Evolutionary conservation across 1,140 invertebrate genomes (phyloP).

Genomic region (Diorhabda elongata): DNA sequence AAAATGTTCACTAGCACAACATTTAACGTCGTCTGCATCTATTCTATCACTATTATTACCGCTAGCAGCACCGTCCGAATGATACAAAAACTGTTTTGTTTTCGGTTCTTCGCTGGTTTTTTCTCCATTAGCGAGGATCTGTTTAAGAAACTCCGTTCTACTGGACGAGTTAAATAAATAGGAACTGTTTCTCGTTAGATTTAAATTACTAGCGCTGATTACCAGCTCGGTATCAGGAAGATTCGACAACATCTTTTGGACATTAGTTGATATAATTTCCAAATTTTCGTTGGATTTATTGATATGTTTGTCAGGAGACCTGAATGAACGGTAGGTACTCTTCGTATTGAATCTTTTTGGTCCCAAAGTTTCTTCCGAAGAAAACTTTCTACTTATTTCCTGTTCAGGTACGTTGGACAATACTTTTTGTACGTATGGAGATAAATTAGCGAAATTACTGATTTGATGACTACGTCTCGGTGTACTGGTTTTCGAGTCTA

Average conservation of each 20-base stretch:
- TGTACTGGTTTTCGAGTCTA: slow-evolving; percentile 22
- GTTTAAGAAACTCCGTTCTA: slow-evolving; percentile 14
- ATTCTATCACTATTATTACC: slow-evolving; percentile 8
- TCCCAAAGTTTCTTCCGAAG: slow-evolving; percentile 48
- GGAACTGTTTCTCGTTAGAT: slow-evolving; percentile 29
- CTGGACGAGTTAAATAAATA: slow-evolving; percentile 31
- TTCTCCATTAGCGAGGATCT: slow-evolving; percentile 9
- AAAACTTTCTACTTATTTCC: slow-evolving; percentile 49
- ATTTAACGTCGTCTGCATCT: slow-evolving; percentile 15
- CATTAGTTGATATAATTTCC: slow-evolving; percentile 51
- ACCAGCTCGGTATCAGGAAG: slow-evolving; percentile 49
- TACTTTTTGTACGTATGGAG: slow-evolving; percentile 57
- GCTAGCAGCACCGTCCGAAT: slow-evolving; percentile 16
- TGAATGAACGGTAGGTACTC: slow-evolving; percentile 53
- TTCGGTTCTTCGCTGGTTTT: background rate
- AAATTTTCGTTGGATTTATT: slow-evolving; percentile 41
- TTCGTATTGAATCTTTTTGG: slow-evolving; percentile 25
- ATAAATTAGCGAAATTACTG: slow-evolving; percentile 52
- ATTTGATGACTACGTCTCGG: slow-evolving; percentile 36
- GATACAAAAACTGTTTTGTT: slow-evolving; percentile 17
- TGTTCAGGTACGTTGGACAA: slow-evolving; percentile 51
- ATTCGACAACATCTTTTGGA: slow-evolving; percentile 57
- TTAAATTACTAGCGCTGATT: slow-evolving; percentile 30
- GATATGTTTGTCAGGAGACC: slow-evolving; percentile 28
- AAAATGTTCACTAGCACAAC: slow-evolving; percentile 19